Percentiles rank a stretch among this genome's conserved stretches.
Conservation (phyloP, 2,797 vertebrate genomes). For the Aselliscus stoliczkanus region DNA sequence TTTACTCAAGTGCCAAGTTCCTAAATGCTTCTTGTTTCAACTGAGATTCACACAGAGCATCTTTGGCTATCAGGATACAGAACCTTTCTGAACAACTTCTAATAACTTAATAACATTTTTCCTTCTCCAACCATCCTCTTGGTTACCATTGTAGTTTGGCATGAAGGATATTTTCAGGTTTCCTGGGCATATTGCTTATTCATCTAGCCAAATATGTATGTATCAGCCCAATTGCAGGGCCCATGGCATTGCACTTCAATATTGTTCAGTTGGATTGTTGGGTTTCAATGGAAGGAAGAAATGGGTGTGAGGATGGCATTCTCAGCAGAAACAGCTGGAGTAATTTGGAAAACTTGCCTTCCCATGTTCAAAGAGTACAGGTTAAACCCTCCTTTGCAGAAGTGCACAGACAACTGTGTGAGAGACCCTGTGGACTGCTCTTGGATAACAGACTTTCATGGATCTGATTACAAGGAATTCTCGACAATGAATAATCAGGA, state of each 20-base stretch:
- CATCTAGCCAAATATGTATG: not conserved
- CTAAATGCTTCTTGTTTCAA: not conserved
- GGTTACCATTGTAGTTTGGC: not conserved
- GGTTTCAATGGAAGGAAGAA: not conserved
- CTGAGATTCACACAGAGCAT: not conserved
- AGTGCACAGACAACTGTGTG: not conserved
- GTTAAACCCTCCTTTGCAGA: not conserved
- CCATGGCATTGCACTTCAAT: not conserved
- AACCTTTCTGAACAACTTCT: not conserved
- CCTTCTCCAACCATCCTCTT: not conserved
- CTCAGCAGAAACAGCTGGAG: not conserved
- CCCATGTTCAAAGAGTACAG: not conserved
- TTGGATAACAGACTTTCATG: not conserved
- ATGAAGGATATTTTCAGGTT: not conserved
- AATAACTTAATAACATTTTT: not conserved
- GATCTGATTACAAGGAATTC: slow-evolving; percentile 46
- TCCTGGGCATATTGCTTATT: not conserved
- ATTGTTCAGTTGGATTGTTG: not conserved
- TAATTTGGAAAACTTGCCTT: not conserved
- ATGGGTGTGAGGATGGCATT: not conserved
- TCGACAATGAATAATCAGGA: slow-evolving; percentile 49
- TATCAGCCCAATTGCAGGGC: not conserved
- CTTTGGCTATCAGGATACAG: not conserved
- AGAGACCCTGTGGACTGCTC: not conserved
- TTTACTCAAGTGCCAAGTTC: not conserved